Base-by-base conservation (phyloP, 1,140 invertebrate species). In the Macrobrachium nipponense region DNA sequence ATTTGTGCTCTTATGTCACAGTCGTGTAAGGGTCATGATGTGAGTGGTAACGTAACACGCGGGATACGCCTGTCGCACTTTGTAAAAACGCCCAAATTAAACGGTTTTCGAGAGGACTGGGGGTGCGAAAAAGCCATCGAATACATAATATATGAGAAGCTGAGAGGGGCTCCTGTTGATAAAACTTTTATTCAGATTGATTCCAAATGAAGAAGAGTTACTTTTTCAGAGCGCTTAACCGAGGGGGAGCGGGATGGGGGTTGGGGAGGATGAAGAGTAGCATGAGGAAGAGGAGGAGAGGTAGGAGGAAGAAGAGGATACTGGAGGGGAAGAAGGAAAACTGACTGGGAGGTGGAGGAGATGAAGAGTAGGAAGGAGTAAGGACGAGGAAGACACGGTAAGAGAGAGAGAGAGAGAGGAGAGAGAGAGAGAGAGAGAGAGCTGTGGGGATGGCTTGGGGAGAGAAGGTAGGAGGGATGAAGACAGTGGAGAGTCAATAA, bases 101-200 rank as follows among this genome's bases (percentile, higher is more conserved):
- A 87, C 86, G 86, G 86, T 87, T 87, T 87, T 87, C 73, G 72
- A 87, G 86, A 82, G 86, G 80, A 68, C 80, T 82, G 51, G 86
- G 86, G 80, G 86, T 78, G 86, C 79, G 86, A 87, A 87, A 85
- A 87, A 87, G 86, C 86, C 86, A 86, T 87, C 86, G 86, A 87
- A 87, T 87, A 87, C 86, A 87, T 87, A 87, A 87, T 87, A 87
- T 87, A 87, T 87, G 86, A 87, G 86, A 44, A 87, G 82, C 36
- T 60, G 82, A 72, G 75, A 78, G 76, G 80, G 86, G 77, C 75
- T 82, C 70, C 80, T 82, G 79, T 82, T 87, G 86, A 87, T 87
- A 87, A 87, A 82, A 87, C 80, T 87, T 87, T 87, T 87, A 87
- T 87, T 87, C 86, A 87, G 80, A 87, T 87, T 87, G 86, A 87